Conservation (phyloP, 2,797 vertebrate species). For the Pteropus rufus region DNA sequence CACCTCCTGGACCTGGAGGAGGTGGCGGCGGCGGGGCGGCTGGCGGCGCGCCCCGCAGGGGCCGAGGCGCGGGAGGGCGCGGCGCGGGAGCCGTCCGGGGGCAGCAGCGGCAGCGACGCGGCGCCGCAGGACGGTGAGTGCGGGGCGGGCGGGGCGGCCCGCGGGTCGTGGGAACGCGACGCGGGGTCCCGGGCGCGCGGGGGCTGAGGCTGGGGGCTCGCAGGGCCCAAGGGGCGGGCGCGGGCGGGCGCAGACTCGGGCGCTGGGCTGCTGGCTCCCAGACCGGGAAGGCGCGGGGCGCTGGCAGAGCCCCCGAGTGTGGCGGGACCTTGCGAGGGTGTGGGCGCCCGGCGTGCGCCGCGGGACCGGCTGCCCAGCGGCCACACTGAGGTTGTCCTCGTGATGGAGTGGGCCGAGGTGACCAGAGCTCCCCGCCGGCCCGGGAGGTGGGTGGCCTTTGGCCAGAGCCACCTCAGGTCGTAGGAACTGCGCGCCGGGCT, state of each 20-base stretch:
- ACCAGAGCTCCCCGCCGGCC: neutral
- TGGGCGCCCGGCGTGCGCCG: neutral
- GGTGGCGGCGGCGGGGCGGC: constrained; percentile 83
- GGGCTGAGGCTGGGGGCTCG: neutral
- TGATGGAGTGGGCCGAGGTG: neutral
- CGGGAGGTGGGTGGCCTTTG: neutral
- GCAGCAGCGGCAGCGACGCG: constrained; percentile 87
- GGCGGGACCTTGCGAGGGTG: neutral
- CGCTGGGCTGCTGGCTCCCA: neutral
- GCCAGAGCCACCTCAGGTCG: neutral
- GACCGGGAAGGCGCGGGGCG: neutral
- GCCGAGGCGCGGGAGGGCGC: constrained; percentile 73
- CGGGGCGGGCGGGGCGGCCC: neutral
- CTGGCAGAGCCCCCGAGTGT: neutral
- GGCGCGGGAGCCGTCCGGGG: constrained; percentile 81
- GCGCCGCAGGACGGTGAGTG: constrained; percentile 84
- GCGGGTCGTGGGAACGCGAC: neutral
- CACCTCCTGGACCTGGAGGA: constrained; percentile 88
- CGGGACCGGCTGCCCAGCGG: neutral
- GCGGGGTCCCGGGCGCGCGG: neutral
- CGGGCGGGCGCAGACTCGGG: neutral
- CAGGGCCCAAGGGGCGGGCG: too few relatives aligned
- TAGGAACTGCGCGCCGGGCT: too few relatives aligned
- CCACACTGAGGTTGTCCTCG: fast-evolving
- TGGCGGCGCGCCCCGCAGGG: constrained; percentile 72